These are phyloP conservation scores for Chrysodeixis includens DNA, from an alignment of 2,888 invertebrate genomes.

Conservation along the genomic window DNA sequence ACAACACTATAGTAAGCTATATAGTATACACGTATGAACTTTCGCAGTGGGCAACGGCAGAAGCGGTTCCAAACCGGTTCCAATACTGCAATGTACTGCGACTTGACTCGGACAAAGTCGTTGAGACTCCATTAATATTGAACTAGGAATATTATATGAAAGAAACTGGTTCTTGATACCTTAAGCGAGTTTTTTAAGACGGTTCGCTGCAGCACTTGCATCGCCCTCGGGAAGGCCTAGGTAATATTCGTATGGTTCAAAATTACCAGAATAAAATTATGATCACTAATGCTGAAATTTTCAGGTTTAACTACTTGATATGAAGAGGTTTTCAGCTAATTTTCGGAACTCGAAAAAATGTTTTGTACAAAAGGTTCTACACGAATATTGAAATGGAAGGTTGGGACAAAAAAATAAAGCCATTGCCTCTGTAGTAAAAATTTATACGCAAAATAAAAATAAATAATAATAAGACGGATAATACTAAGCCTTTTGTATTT, in stretches of 20 bases:
- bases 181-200: conserved; percentile 1
- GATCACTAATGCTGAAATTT: background rate
- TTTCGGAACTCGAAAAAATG: no score
- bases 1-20: conserved; percentile 72
- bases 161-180: conserved; percentile 5
- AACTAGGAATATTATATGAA: conserved; percentile 21
- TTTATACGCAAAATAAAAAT: no score
- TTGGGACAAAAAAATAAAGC: no score
- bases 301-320: background rate
- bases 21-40: conserved; percentile 83
- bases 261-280: background rate
- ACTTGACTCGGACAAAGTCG: conserved; percentile 63
- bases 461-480: no score
- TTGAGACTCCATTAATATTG: conserved; percentile 55
- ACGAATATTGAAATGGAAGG: no score
- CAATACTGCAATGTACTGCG: conserved; percentile 56
- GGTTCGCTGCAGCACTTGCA: background rate
- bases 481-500: no score
- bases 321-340: no score
- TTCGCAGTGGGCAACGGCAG: conserved; percentile 77
- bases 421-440: no score
- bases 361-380: no score
- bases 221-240: background rate
- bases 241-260: background rate
- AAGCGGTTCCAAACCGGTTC: conserved; percentile 81